These are phyloP conservation scores for Solenodon paradoxus DNA, from an alignment of 2,113 vertebrate species.

Conservation along the genomic window DNA sequence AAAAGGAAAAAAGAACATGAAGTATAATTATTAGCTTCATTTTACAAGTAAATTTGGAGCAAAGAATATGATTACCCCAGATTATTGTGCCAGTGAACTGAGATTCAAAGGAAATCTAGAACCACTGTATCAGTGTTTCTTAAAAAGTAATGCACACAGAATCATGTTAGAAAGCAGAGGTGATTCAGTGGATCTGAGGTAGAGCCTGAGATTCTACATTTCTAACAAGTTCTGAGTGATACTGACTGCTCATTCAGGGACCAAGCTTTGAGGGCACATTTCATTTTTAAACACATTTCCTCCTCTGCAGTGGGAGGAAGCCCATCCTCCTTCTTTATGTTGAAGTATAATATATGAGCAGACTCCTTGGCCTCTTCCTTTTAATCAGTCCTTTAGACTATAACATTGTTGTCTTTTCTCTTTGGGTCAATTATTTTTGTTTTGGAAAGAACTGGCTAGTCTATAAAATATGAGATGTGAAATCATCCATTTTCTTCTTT, in stretches of 20 bases:
- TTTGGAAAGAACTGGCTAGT: conserved; percentile 14
- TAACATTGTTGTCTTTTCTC: background rate
- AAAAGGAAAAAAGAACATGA: background rate
- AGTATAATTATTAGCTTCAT: background rate
- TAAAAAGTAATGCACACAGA: background rate
- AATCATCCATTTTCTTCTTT: conserved; percentile 34
- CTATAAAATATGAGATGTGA: conserved; percentile 12
- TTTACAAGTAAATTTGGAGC: conserved; percentile 18
- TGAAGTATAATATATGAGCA: background rate
- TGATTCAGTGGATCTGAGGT: background rate
- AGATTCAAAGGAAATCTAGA: background rate
- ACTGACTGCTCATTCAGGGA: background rate
- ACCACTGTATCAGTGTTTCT: background rate
- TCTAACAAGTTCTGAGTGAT: background rate
- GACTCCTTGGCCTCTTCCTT: background rate
- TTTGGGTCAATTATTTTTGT: conserved; percentile 13
- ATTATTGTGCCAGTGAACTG: background rate
- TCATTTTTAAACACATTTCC: background rate
- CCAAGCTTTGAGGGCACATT: background rate
- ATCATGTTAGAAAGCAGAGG: background rate
- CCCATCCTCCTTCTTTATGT: background rate
- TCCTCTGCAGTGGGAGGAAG: background rate
- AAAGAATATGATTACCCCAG: background rate
- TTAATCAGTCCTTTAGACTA: background rate
- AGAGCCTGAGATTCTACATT: background rate